Base-by-base conservation (phyloP, 1,140 invertebrate species). In the Adelges cooleyi region DNA sequence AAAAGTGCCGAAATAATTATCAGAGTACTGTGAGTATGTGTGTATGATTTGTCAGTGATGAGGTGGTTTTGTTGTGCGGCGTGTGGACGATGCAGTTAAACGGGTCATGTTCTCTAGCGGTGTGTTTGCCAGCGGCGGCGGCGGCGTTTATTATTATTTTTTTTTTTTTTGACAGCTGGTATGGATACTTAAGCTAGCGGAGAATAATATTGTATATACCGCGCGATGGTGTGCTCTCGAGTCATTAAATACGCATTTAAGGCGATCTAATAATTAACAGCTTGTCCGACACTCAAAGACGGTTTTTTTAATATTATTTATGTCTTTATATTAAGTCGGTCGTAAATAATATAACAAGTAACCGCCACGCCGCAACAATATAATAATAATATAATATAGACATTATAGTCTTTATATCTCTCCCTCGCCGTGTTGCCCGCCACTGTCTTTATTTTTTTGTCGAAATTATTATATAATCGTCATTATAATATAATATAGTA, bases 191-290 rank as follows among this genome's bases (percentile, higher is more conserved):
- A 59, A 13, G 42, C 8, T 25, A 40, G 42, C 27, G 56, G 29
- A 62, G 5, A 33, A 6, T 33, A 33, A 6, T 33, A 33, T 33
- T 6, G 5, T 33, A 33, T 33, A 33, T 11, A 33, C 29, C 11
- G 11, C 11, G 29, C 29, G 29, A 33, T 48, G 17, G 40, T 40
- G 40, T 11, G 10, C 48, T 22, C 27, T 20, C 8, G 13, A 42
- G 56, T 62, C 56, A 62, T 62, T 62, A 62, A 62, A 62, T 62
- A 62, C 56, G 25, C 56, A 62, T 62, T 62, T 62, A 62, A 62
- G 42, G 42, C 56, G 56, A 62, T 62, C 56, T 62, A 62, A 62
- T 62, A 62, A 62, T 62, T 62, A 62, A 62, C 56, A 29, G 27
- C 56, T 46, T 62, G 56, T 62, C 56, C 56, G 42, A 62, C 56